Percentiles rank a stretch among this genome's conserved stretches.
Evolutionary conservation across 2,888 invertebrate species (phyloP).

Genomic region (Agrochola litura): DNA sequence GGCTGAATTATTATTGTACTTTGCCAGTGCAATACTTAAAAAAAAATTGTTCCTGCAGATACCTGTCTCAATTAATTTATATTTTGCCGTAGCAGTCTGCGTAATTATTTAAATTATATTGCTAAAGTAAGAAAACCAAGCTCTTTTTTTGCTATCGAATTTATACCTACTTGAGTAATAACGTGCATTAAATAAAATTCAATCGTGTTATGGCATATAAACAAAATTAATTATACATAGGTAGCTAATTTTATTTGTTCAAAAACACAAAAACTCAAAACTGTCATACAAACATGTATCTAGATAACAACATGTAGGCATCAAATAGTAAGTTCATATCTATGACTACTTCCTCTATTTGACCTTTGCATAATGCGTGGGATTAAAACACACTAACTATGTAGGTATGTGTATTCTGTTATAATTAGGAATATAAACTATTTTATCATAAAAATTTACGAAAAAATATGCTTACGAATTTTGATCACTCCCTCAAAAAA

Average conservation of each 20-base stretch:
- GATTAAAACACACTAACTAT: constrained; percentile 10
- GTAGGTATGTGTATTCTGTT: not conserved
- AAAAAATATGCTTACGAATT: not conserved
- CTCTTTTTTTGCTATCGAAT: not conserved
- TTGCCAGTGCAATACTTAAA: too few relatives aligned
- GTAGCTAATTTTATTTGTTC: not conserved
- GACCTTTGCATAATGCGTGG: constrained; percentile 47
- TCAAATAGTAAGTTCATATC: constrained; percentile 28
- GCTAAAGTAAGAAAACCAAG: too few relatives aligned
- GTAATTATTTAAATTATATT: not conserved
- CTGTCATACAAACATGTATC: not conserved
- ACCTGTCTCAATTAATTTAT: too few relatives aligned
- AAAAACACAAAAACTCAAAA: not conserved
- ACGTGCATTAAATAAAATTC: not conserved
- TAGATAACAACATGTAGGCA: constrained; percentile 11
- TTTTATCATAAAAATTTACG: not conserved
- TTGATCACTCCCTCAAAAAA: not conserved
- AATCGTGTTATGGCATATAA: not conserved
- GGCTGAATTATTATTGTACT: not conserved
- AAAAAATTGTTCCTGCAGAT: not conserved
- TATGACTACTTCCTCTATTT: constrained; percentile 35
- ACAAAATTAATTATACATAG: too few relatives aligned
- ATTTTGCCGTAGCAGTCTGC: not conserved
- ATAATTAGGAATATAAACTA: not conserved
- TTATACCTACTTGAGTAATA: not conserved